These are phyloP conservation scores for Nicator chloris DNA, from an alignment of 2,113 vertebrate genomes.

Conservation along the genomic window DNA sequence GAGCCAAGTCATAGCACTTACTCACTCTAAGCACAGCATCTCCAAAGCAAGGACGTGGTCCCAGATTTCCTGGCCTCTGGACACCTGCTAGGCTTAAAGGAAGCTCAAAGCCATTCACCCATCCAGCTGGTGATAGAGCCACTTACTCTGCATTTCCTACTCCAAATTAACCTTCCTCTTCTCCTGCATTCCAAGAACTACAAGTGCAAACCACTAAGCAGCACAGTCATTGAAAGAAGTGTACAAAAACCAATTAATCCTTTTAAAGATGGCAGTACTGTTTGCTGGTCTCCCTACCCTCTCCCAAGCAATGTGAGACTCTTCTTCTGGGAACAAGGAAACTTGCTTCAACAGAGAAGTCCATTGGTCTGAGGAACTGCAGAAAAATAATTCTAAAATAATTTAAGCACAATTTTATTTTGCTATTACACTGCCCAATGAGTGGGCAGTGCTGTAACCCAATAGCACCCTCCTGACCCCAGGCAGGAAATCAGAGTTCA, in stretches of 20 bases:
- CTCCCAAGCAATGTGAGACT: background rate
- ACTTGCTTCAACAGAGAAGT: background rate
- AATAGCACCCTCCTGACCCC: background rate
- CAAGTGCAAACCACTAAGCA: background rate
- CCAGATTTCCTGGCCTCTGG: background rate
- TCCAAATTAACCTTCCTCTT: background rate
- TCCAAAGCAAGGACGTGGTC: background rate
- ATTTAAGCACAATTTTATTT: background rate
- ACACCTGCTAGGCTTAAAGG: background rate
- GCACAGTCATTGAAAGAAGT: background rate
- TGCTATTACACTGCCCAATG: background rate
- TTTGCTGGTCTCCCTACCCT: background rate
- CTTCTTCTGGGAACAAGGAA: background rate
- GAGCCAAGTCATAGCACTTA: background rate
- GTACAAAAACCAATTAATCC: background rate
- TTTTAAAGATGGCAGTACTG: background rate
- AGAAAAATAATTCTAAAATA: background rate
- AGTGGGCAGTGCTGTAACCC: background rate
- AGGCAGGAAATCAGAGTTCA: background rate
- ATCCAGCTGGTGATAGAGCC: background rate
- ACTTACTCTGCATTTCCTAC: background rate
- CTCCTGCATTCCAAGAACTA: background rate
- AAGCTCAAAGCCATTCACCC: background rate
- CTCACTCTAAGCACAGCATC: background rate
- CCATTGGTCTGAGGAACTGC: background rate